Evolutionary conservation across 2,888 invertebrate species (phyloP).

Genomic region (Harpalus rufipes): DNA sequence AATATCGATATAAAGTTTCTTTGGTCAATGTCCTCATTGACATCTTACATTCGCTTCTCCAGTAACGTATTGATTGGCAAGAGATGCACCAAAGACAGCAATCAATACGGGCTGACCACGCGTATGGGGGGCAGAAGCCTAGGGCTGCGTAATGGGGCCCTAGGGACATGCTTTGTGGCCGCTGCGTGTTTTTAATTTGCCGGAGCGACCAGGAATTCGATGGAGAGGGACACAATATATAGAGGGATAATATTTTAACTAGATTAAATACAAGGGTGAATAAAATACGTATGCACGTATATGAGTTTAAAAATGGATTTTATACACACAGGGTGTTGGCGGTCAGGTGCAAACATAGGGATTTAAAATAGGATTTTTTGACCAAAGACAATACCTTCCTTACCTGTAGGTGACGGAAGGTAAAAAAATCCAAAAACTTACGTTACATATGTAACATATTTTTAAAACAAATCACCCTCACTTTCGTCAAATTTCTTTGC

Average conservation of each 20-base stretch:
- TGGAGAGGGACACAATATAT: background rate
- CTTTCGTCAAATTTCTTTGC: no score
- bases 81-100: constrained; percentile 10
- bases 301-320: background rate
- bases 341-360: no score
- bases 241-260: background rate
- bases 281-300: background rate
- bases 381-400: no score
- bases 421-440: no score
- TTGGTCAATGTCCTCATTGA: background rate
- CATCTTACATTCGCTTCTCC: background rate
- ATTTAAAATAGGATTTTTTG: no score
- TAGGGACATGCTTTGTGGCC: constrained; percentile 54
- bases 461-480: no score
- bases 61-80: background rate
- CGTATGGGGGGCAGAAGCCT: constrained; percentile 13
- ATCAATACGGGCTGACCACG: constrained; percentile 16
- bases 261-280: background rate
- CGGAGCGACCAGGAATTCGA: background rate
- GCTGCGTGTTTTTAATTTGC: constrained; percentile 56
- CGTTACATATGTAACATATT: no score
- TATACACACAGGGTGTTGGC: no score
- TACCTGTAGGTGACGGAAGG: no score
- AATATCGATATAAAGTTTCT: no score
- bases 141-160: constrained; percentile 41